Base-by-base conservation (phyloP, 1,140 invertebrate species). In the Stegodyphus dumicola region DNA sequence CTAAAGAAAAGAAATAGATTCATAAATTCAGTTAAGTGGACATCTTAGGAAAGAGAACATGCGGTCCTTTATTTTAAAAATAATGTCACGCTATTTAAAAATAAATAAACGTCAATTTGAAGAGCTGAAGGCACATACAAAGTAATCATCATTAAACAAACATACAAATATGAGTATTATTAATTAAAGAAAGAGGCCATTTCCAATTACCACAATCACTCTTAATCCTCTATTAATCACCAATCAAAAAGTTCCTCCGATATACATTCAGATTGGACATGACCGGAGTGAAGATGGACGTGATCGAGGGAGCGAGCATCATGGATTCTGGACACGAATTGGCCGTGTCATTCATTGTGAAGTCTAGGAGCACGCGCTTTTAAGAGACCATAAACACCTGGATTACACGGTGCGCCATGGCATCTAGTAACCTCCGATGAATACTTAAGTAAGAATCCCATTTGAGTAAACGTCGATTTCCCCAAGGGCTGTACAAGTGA, bases 311-410 rank as follows among this genome's bases (percentile, higher is more conserved):
- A 33, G 33, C 33, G 33, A 33, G 0, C 51, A 79, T 69, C 66
- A 17, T 6, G 7, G 15, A 79, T 79, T 79, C 77, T 15, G 17
- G 49, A 51, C 77, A 79, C 77, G 77, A 53, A 9, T 33, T 33
- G 33, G 33, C 3, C 33, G 33, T 33, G 0, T 3, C 5, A 6
- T 51, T 76, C 18, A 6, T 77, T 66, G 33, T 1, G 75, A 65
- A 77, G 70, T 73, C 75, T 33, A 48, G 9, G 56, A 7, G 64
- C 60, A 49, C 18, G 33, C 33, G 10, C 52, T 76, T 18, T 76
- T 18, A 76, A 48, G 17, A 53, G 51, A 48, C 66, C 77, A 79
- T 70, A 79, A 70, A 79, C 77, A 79, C 66, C 77, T 79, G 77
- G 77, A 70, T 79, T 79, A 79, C 77, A 66, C 52, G 48, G 65